phyloP scores from a whole-genome alignment of 2,888 invertebrate species.

The Drosophila rellima region DNA sequence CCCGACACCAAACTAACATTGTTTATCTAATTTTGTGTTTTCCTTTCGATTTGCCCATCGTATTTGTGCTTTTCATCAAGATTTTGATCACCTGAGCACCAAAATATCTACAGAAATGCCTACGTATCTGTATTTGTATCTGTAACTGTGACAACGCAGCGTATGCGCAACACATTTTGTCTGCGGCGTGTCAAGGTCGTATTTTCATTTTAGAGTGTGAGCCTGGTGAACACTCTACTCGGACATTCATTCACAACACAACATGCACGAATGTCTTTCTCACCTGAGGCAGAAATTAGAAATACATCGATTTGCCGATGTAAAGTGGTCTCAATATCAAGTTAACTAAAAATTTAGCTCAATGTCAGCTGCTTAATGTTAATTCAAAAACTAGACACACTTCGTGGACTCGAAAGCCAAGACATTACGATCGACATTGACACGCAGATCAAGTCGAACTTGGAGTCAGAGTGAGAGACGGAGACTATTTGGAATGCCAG shows the following conservation, averaged over 20 bases:
- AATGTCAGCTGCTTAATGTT: conserved; percentile 73
- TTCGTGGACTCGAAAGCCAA: conserved; percentile 25
- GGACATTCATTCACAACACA: conserved; percentile 7
- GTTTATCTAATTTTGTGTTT: conserved; percentile 51
- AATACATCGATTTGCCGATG: conserved; percentile 35
- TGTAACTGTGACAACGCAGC: conserved; percentile 33
- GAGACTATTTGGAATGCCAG: conserved; percentile 4
- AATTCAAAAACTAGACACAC: conserved; percentile 43
- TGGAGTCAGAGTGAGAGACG: not conserved
- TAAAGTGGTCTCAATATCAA: conserved; percentile 24
- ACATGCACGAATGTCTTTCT: not conserved
- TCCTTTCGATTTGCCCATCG: conserved; percentile 10
- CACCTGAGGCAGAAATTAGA: conserved; percentile 24
- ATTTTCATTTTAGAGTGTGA: conserved; percentile 33
- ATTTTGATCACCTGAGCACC: conserved; percentile 39
- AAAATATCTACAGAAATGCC: not conserved
- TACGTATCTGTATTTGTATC: not conserved
- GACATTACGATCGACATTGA: conserved; percentile 40
- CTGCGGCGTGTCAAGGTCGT: conserved; percentile 53
- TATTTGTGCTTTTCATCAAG: conserved; percentile 39
- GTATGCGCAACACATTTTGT: conserved; percentile 66
- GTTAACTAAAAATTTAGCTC: conserved; percentile 65
- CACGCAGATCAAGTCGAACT: conserved; percentile 22
- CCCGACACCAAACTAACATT: conserved; percentile 27
- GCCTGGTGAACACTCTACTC: conserved; percentile 1